Conservation (phyloP, 2,797 vertebrate species). For the Intellagama lesueurii region DNA sequence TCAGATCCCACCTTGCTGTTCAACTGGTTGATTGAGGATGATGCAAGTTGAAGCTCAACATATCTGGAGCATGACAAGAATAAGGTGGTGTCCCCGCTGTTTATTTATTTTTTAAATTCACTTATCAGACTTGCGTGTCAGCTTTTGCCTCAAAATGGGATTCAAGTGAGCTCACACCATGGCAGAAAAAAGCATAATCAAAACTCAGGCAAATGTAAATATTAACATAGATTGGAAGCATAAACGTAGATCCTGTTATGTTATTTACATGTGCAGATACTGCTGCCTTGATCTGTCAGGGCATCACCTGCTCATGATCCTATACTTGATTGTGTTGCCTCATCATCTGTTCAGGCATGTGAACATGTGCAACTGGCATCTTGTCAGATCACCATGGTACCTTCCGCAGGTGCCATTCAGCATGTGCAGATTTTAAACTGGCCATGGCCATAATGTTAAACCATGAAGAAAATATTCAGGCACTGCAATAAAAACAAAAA, state of each 20-base stretch:
- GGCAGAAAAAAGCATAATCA: background rate
- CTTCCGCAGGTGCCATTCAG: no score
- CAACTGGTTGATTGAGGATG: background rate
- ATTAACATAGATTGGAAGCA: background rate
- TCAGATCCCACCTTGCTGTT: background rate
- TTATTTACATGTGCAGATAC: no score
- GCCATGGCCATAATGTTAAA: no score
- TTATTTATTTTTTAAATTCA: background rate
- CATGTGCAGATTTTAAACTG: no score
- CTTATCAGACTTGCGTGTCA: background rate
- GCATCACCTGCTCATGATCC: no score
- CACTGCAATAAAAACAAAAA: no score
- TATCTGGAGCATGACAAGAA: background rate
- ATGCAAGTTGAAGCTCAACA: background rate
- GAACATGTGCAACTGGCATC: no score
- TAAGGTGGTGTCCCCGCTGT: background rate
- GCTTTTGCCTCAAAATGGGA: background rate
- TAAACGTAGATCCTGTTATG: background rate
- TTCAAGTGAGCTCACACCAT: background rate
- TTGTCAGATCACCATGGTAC: no score
- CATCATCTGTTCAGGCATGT: no score
- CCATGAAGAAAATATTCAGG: no score
- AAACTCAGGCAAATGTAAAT: background rate
- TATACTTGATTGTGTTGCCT: no score
- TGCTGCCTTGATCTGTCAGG: no score